Percentiles rank a stretch among this genome's conserved stretches.
These are phyloP conservation scores for Chloroclysta siterata DNA, from an alignment of 2,888 invertebrate genomes.

Conservation along the genomic window DNA sequence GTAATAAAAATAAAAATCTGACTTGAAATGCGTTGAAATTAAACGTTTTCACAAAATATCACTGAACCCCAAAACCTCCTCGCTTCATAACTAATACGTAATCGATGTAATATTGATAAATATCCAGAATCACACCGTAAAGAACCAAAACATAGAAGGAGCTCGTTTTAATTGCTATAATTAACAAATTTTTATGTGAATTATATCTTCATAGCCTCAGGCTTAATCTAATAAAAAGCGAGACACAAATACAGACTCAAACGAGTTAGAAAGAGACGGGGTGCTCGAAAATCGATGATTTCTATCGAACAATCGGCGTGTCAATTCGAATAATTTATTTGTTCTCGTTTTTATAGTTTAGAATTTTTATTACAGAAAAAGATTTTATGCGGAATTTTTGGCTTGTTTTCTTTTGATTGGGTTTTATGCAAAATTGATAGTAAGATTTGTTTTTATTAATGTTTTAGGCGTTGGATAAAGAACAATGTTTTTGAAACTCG, in stretches of 20 bases:
- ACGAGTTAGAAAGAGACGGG: conserved; percentile 47
- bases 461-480: neutral
- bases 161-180: conserved; percentile 74
- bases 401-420: conserved; percentile 6
- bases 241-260: conserved; percentile 40
- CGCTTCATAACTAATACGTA: conserved; percentile 48
- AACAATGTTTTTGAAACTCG: too few species aligned
- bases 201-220: conserved; percentile 74
- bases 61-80: conserved; percentile 52
- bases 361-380: conserved; percentile 36
- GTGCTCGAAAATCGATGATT: conserved; percentile 64
- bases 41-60: neutral
- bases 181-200: conserved; percentile 77
- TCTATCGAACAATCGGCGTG: conserved; percentile 67
- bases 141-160: conserved; percentile 64
- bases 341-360: conserved; percentile 37
- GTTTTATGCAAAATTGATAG: conserved; percentile 13
- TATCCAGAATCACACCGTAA: conserved; percentile 68
- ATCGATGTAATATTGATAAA: conserved; percentile 63
- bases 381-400: conserved; percentile 14
- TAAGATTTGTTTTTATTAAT: neutral
- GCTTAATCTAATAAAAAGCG: conserved; percentile 60
- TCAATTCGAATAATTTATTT: conserved; percentile 64
- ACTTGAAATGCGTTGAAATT: too few species aligned
- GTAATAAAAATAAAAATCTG: too few species aligned